These are phyloP conservation scores for Calliphora vicina DNA, from an alignment of 1,140 invertebrate species.

Conservation along the genomic window DNA sequence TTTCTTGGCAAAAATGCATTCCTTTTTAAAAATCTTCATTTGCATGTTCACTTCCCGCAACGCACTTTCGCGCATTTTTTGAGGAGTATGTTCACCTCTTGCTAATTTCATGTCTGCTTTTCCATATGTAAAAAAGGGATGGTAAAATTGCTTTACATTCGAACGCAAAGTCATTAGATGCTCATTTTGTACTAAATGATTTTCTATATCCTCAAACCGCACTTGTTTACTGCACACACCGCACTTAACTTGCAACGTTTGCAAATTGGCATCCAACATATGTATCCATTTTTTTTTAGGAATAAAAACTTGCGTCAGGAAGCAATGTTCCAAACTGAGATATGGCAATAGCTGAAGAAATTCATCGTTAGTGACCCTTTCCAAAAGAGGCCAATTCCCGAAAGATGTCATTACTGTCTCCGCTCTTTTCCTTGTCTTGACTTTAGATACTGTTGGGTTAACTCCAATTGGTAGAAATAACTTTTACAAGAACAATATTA, in stretches of 20 bases:
- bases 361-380: conserved; percentile 23
- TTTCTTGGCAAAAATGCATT: neutral
- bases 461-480: neutral
- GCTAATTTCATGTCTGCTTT: neutral
- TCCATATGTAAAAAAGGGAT: conserved; percentile 27
- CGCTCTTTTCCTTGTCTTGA: too few relatives aligned
- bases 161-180: neutral
- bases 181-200: neutral
- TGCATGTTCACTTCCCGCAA: neutral
- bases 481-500: neutral
- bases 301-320: conserved; percentile 22
- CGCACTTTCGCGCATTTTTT: neutral
- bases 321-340: conserved; percentile 14
- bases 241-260: neutral
- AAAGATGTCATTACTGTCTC: neutral
- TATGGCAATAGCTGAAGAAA: conserved; percentile 13
- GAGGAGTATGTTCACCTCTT: neutral
- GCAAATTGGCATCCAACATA: neutral
- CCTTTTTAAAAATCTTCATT: neutral
- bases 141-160: conserved; percentile 32
- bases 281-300: neutral
- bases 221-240: neutral
- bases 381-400: neutral
- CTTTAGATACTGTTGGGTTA: too few relatives aligned
- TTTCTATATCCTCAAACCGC: neutral